Evolutionary conservation across 2,113 vertebrate genomes (phyloP).

Genomic region (Onychostruthus taczanowskii): DNA sequence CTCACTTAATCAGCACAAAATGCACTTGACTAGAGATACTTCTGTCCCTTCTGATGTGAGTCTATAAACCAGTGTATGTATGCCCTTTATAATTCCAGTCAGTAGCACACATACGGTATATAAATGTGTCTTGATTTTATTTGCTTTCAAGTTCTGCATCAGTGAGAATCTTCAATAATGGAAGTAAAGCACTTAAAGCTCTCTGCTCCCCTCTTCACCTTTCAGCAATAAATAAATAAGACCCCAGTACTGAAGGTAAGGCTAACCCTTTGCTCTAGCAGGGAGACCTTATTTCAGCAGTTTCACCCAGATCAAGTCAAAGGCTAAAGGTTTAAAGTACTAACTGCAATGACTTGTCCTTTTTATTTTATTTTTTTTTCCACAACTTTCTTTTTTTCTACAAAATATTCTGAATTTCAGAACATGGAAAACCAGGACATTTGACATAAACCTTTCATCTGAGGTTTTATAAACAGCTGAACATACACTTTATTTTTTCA

Average conservation of each 20-base stretch:
- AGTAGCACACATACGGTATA: background rate
- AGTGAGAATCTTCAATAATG: slow-evolving; percentile 36
- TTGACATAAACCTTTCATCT: background rate
- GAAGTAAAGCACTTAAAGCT: slow-evolving; percentile 18
- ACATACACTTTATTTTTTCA: slow-evolving; percentile 42
- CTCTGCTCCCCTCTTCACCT: background rate
- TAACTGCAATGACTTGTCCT: background rate
- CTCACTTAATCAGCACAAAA: slow-evolving; percentile 19
- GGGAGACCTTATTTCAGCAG: background rate
- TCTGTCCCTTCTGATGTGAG: slow-evolving; percentile 12
- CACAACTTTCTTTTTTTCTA: background rate
- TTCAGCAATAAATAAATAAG: slow-evolving; percentile 20
- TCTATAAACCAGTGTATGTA: background rate
- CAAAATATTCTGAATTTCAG: background rate
- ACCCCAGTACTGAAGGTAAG: background rate
- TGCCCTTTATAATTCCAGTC: slow-evolving; percentile 3
- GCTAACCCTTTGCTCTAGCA: background rate
- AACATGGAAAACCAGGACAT: background rate
- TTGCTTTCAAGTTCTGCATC: slow-evolving; percentile 60
- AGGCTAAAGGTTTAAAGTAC: background rate
- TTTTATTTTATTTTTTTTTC: background rate
- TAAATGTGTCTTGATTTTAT: slow-evolving; percentile 38
- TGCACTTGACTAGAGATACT: background rate
- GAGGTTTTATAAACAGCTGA: background rate
- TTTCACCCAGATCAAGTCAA: background rate